Evolutionary conservation across 2,113 vertebrate genomes (phyloP), one percentile per base, ranked within the genome.

Genomic region (Pithys albifrons): DNA sequence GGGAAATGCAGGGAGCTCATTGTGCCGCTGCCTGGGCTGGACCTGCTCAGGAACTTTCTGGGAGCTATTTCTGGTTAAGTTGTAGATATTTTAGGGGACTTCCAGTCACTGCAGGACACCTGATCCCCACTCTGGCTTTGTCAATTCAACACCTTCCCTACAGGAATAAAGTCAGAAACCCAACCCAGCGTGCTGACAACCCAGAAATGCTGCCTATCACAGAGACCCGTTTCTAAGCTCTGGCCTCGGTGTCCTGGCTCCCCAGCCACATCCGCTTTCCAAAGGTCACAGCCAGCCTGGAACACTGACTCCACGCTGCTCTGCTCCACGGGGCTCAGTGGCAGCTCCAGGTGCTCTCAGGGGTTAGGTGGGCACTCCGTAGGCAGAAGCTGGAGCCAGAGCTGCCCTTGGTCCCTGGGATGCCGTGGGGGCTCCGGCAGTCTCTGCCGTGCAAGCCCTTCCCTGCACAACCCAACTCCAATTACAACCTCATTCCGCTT

Each of bases 401-500:
- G 39, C 18, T 19, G 49, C 35, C 55, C 9, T 3, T 1, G 6
- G 7, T 23, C 43, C 24, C 58, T 5, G 5, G n/a, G 61, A 80
- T 17, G 41, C 48, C 4, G 2, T 2, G 29, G 20, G 46, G 11
- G 23, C 51, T 79, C 64, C 48, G 52, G 17, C 85, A 91, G 23
- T 54, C 82, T 48, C 73, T 52, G 69, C 83, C 45, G 1, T 3
- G 10, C n/a, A 37, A 81, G 33, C 79, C 76, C 67, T 64, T 69
- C 78, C 80, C 86, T 29, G 62, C 72, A 29, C 70, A 76, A 85
- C 96, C 58, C 52, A 84, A 78, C 69, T 77, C 92, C 91, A 97
- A 96, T 97, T 96, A 97, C 43, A 91, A 84, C 69, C 96, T 95
- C 80, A 95, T 96, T 97, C 71, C 27, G 33, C 96, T 96, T 97